Evolutionary conservation across 2,888 invertebrate genomes (phyloP), one percentile per base, ranked within the genome.

Genomic region (Nudaria mundana): DNA sequence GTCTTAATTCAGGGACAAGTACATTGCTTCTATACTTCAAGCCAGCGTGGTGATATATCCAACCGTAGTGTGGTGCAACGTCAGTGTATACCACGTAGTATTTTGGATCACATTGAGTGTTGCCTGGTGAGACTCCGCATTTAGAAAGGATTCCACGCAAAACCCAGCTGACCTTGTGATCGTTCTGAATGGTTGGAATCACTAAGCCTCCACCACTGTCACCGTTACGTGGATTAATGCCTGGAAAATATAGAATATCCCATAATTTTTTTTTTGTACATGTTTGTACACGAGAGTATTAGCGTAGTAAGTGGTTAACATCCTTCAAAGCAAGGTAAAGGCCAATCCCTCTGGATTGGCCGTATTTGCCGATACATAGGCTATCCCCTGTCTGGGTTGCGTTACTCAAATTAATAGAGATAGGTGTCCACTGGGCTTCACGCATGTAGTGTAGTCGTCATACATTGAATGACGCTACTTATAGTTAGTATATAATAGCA

Each of bases 201-300:
- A 88, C 76, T 1, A 92, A 71, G 11, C 92, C 93, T 10, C 92
- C 91, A 0, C 92, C 92, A 45, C 92, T 92, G 56, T 92, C 92
- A 0, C 92, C 92, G 59, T 92, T 92, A 28, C 92, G 90, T 13
- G 91, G 91, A 25, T 90, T 90, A 5, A 85, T 83, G 8, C 84
- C 91, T 91, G 59, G 10, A 70, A 40, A 38, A 11, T 5, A 11
- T 30, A 15, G 3, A 18, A 18, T 18, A 18, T 18, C 5, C 5
- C 18, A 18, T 18, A 18, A 18, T 18, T 18, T 18, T 5, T n/a
- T n/a, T n/a, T n/a, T n/a, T n/a, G n/a, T n/a, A n/a, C n/a, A n/a
- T n/a, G n/a, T n/a, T n/a, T n/a, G n/a, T n/a, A n/a, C n/a, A n/a
- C n/a, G n/a, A n/a, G n/a, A n/a, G n/a, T n/a, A n/a, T n/a, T n/a